Percentiles rank a stretch among this genome's conserved stretches.
These are phyloP conservation scores for Rhysida immarginata DNA, from an alignment of 1,140 invertebrate species.

Conservation along the genomic window DNA sequence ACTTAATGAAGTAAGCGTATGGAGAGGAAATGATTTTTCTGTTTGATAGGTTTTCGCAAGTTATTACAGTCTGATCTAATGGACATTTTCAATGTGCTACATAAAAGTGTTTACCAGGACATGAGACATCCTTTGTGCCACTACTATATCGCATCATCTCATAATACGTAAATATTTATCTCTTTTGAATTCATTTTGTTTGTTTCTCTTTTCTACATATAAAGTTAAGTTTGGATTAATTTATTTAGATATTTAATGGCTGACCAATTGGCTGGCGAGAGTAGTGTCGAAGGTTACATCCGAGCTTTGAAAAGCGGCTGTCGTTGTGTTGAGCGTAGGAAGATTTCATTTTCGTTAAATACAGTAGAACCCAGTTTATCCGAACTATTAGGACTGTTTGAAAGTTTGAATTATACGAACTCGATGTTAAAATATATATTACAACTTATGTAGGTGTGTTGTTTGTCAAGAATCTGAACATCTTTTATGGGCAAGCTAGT, in stretches of 20 bases:
- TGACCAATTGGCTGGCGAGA: conserved; percentile 39
- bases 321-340: conserved; percentile 36
- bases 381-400: too few relatives aligned
- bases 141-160: conserved; percentile 48
- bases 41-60: conserved; percentile 29
- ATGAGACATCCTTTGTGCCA: conserved; percentile 44
- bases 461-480: too few relatives aligned
- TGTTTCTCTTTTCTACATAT: too few relatives aligned
- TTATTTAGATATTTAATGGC: conserved; percentile 35
- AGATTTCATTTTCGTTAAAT: too few relatives aligned
- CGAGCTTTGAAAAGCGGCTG: conserved; percentile 33
- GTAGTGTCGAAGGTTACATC: conserved; percentile 40
- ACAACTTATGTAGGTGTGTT: too few relatives aligned
- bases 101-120: conserved; percentile 37
- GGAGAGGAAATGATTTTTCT: too few relatives aligned
- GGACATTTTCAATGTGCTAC: conserved; percentile 27
- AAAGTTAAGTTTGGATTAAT: too few relatives aligned
- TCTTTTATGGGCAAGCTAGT: too few relatives aligned
- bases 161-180: conserved; percentile 40
- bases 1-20: too few relatives aligned
- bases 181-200: not conserved
- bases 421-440: too few relatives aligned
- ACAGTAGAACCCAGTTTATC: too few relatives aligned
- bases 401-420: too few relatives aligned
- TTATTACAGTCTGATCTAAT: conserved; percentile 29